These are phyloP conservation scores for Aplocera efformata DNA, from an alignment of 2,888 invertebrate species.

Conservation along the genomic window DNA sequence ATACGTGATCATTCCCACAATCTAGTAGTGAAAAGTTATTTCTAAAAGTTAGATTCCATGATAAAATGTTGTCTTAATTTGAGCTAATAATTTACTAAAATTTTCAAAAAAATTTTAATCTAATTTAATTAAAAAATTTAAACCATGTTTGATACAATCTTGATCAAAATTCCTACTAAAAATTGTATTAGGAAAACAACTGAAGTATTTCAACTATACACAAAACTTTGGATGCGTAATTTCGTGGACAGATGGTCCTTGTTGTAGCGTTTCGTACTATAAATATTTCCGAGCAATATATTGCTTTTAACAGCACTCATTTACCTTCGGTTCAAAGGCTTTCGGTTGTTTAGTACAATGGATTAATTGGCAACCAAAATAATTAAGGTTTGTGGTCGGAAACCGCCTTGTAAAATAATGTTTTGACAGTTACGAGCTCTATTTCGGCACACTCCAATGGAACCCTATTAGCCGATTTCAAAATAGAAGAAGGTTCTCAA, in stretches of 20 bases:
- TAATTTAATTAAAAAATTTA: too few relatives aligned
- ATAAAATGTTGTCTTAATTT: too few relatives aligned
- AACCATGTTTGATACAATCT: too few relatives aligned
- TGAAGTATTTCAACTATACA: too few relatives aligned
- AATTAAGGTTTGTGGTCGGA: conserved; percentile 43
- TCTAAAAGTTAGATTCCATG: too few relatives aligned
- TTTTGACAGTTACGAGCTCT: conserved; percentile 45
- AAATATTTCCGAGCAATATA: conserved; percentile 19
- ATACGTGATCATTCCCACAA: too few relatives aligned
- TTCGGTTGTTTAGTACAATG: conserved; percentile 44
- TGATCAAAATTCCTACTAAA: too few relatives aligned
- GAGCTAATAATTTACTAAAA: conserved; percentile 2
- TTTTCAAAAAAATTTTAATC: neutral
- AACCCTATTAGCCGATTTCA: too few relatives aligned
- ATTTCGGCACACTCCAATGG: conserved; percentile 16
- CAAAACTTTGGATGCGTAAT: conserved; percentile 3
- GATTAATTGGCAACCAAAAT: conserved; percentile 47
- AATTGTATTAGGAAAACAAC: too few relatives aligned
- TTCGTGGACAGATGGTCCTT: conserved; percentile 4
- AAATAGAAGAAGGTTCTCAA: too few relatives aligned
- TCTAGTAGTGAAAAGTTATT: too few relatives aligned
- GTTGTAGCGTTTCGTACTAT: conserved; percentile 9
- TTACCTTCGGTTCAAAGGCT: conserved; percentile 36
- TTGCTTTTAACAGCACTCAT: conserved; percentile 29
- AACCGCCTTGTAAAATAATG: conserved; percentile 42